phyloP scores from a whole-genome alignment of 2,888 invertebrate species.

The Linnaemya vulpina region DNA sequence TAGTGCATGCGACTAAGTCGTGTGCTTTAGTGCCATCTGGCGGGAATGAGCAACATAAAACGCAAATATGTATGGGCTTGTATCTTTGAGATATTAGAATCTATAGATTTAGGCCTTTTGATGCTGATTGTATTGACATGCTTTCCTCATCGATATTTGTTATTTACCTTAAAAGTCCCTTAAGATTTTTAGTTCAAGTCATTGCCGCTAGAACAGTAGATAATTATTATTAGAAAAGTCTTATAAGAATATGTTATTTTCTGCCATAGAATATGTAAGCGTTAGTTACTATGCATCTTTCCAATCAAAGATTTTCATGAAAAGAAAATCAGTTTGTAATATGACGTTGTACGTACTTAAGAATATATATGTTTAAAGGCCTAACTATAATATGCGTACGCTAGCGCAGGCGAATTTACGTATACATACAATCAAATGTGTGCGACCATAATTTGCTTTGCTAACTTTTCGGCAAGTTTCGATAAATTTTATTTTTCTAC shows the following conservation, averaged over 20 bases:
- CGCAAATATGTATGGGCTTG: conserved; percentile 16
- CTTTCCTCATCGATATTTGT: conserved; percentile 22
- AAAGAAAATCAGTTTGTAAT: background rate
- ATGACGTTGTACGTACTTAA: background rate
- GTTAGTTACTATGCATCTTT: background rate
- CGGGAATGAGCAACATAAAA: conserved; percentile 73
- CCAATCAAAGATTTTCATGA: conserved; percentile 23
- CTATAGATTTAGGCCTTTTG: conserved; percentile 51
- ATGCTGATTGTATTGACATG: conserved; percentile 65
- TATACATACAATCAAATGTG: too few species aligned
- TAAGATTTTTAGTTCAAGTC: conserved; percentile 49
- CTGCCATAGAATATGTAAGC: background rate
- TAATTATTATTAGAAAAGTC: conserved; percentile 30
- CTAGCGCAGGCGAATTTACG: too few species aligned
- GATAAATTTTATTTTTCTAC: too few species aligned
- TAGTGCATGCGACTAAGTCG: background rate
- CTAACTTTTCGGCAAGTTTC: too few species aligned
- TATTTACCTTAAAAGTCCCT: conserved; percentile 23
- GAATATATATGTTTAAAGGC: too few species aligned
- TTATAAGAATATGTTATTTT: background rate
- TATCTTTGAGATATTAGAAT: conserved; percentile 59
- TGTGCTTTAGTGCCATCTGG: conserved; percentile 75
- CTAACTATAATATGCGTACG: too few species aligned
- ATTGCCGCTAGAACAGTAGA: conserved; percentile 62
- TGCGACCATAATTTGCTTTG: too few species aligned